phyloP scores from a whole-genome alignment of 2,797 vertebrate genomes.

The Manis crassicaudata region DNA sequence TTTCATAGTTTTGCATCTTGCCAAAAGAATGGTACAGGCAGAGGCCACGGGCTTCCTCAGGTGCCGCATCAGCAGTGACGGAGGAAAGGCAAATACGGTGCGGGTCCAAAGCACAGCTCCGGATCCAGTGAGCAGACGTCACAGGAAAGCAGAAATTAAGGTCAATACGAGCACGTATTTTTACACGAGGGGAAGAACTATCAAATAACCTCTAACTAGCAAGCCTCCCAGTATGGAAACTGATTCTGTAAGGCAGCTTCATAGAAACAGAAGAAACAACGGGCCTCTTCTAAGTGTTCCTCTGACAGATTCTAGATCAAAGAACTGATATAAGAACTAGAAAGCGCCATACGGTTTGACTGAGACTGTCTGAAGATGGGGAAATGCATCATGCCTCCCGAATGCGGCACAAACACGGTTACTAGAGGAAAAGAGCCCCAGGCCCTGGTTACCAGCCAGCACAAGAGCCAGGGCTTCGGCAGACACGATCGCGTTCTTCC shows the following conservation, averaged over 20 bases:
- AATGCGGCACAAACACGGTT: background rate
- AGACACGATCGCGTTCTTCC: background rate
- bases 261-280: background rate
- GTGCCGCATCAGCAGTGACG: accelerated
- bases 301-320: background rate
- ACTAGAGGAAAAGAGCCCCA: background rate
- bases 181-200: background rate
- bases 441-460: background rate
- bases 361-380: background rate
- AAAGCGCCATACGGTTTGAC: background rate
- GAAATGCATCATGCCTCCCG: background rate
- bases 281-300: background rate
- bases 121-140: no score
- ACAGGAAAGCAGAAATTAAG: background rate
- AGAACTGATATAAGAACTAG: background rate
- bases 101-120: background rate
- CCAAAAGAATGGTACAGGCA: background rate
- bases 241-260: background rate
- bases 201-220: background rate
- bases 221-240: background rate
- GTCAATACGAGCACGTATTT: background rate
- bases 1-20: background rate
- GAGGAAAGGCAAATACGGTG: accelerated
- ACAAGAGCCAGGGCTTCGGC: accelerated
- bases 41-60: background rate